Conservation (phyloP, 2,888 invertebrate species). For the Brassicogethes aeneus region DNA sequence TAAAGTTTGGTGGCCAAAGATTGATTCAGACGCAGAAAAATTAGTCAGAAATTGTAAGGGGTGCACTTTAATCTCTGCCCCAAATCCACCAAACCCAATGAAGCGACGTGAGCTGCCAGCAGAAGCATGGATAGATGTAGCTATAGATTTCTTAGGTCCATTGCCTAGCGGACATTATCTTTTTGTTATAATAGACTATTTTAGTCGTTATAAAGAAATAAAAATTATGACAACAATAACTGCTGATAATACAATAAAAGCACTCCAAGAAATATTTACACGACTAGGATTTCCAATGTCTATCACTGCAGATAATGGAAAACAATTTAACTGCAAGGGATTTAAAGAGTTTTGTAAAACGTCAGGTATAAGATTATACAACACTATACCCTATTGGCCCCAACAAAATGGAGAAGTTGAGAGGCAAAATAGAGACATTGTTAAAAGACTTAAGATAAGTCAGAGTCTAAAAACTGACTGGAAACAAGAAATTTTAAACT, state of each 20-base stretch:
- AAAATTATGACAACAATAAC: constrained; percentile 1
- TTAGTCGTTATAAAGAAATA: constrained; percentile 20
- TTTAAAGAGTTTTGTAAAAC: constrained; percentile 16
- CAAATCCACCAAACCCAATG: constrained; percentile 13
- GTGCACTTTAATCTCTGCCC: constrained; percentile 14
- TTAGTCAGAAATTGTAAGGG: constrained; percentile 15
- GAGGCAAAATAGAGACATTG: constrained; percentile 12
- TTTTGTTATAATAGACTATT: constrained; percentile 25
- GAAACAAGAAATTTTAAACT: constrained; percentile 8
- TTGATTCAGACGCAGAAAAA: constrained; percentile 23
- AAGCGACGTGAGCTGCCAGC: constrained; percentile 16
- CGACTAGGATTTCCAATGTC: constrained; percentile 14
- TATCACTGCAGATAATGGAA: constrained; percentile 19
- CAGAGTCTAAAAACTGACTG: constrained; percentile 6
- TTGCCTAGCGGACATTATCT: constrained; percentile 17
- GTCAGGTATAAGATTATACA: constrained; percentile 13
- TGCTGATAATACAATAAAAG: neutral
- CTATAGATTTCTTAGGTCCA: constrained; percentile 23
- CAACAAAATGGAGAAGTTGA: too few relatives aligned
- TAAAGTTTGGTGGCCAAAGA: constrained; percentile 31
- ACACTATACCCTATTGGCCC: constrained; percentile 15
- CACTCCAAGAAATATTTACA: constrained; percentile 7
- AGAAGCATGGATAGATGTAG: constrained; percentile 17
- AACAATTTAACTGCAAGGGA: constrained; percentile 14
- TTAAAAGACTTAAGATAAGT: constrained; percentile 11